phyloP scores from a whole-genome alignment of 2,888 invertebrate species.

The Meganola albula region DNA sequence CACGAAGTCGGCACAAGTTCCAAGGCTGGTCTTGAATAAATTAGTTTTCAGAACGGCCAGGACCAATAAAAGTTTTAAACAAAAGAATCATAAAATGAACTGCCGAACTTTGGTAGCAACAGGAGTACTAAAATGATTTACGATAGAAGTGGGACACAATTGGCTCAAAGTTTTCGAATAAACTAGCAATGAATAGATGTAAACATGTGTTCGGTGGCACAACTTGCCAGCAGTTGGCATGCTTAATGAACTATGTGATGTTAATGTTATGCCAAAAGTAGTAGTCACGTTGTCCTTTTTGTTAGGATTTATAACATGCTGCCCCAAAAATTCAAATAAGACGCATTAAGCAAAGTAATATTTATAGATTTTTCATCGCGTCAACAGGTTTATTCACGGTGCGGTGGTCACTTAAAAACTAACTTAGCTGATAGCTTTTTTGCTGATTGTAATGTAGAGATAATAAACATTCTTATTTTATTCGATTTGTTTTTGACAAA shows the following conservation, averaged over 20 bases:
- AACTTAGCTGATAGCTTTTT: too few species aligned
- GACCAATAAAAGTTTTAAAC: slow-evolving; percentile 76
- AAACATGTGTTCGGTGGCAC: slow-evolving; percentile 52
- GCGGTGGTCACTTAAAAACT: too few species aligned
- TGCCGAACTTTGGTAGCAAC: slow-evolving; percentile 64
- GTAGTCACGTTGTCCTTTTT: too few species aligned
- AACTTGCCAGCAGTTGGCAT: slow-evolving; percentile 16
- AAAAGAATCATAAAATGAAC: slow-evolving; percentile 75
- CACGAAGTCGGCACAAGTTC: slow-evolving; percentile 54
- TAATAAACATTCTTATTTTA: too few species aligned
- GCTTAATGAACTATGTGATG: slow-evolving; percentile 13
- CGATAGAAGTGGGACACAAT: slow-evolving; percentile 62
- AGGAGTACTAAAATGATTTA: slow-evolving; percentile 70
- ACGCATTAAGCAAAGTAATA: too few species aligned
- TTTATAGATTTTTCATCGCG: too few species aligned
- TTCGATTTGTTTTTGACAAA: too few species aligned
- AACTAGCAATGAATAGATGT: slow-evolving; percentile 62
- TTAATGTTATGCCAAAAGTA: slow-evolving; percentile 3
- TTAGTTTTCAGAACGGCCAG: slow-evolving; percentile 69
- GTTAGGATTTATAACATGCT: too few species aligned
- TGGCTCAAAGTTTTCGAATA: slow-evolving; percentile 66
- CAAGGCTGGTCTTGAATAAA: slow-evolving; percentile 73
- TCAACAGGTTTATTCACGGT: too few species aligned
- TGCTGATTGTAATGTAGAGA: too few species aligned
- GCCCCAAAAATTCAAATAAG: too few species aligned